These are phyloP conservation scores for Camponotus floridanus DNA, from an alignment of 1,140 invertebrate genomes.

Conservation along the genomic window DNA sequence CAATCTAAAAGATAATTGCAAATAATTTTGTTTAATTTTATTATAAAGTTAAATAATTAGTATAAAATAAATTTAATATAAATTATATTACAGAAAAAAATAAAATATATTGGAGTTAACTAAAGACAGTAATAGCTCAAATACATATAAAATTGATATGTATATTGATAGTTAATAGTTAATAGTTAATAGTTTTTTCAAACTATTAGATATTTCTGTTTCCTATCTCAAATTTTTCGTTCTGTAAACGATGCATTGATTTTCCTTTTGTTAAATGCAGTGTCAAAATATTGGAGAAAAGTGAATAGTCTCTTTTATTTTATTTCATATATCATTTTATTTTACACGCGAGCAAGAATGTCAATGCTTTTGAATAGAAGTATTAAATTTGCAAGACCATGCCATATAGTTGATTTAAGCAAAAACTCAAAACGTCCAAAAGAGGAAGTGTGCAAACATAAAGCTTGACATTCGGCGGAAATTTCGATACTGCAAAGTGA, in stretches of 20 bases:
- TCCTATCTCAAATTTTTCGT: neutral
- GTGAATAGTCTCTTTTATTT: neutral
- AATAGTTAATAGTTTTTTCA: neutral
- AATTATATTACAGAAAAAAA: neutral
- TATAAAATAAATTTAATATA: neutral
- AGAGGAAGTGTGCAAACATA: conserved; percentile 13
- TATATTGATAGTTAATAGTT: too few relatives aligned
- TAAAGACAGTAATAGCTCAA: neutral
- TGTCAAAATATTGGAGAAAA: neutral
- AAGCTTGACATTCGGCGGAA: neutral
- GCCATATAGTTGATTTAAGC: neutral
- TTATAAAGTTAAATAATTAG: too few relatives aligned
- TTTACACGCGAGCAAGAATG: neutral
- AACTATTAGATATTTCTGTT: conserved; percentile 1
- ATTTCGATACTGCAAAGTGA: conserved; percentile 15
- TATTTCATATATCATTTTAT: conserved; percentile 8
- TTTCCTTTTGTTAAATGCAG: neutral
- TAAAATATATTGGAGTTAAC: neutral
- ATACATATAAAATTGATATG: neutral
- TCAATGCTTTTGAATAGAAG: neutral
- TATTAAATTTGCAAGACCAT: neutral
- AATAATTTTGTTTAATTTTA: neutral
- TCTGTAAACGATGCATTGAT: too few relatives aligned
- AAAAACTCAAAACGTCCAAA: neutral
- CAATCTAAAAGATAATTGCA: neutral